Evolutionary conservation across 2,797 vertebrate genomes (phyloP), one percentile per base, ranked within the genome.

Genomic region (Gambelia wislizenii): DNA sequence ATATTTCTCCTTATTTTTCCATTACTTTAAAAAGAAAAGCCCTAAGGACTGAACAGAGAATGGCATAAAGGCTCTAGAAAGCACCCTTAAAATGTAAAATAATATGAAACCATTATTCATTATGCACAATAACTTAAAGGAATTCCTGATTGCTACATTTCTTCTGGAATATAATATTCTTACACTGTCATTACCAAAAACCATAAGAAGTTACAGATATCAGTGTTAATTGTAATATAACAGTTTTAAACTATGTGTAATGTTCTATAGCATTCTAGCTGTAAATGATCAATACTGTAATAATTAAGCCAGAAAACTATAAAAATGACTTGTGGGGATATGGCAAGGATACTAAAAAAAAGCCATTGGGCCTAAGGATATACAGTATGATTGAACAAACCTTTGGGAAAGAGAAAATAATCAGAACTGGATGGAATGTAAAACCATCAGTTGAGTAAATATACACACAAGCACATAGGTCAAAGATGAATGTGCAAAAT

Each of bases 221-320:
- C 64, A 33, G 13, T 67, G 30, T 33, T 67, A 67, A 2, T 67
- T 67, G 2, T 33, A 67, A 4, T 67, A 12, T 33, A 33, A 33
- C 64, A 33, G 9, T 67, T 67, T 30, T 30, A 61, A 85, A 90
- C 90, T 84, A 69, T 75, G 27, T 69, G 86, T 2, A 10, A 27
- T 33, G 56, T 42, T 84, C 27, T 85, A 76, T 67, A 49, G 74
- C 4, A 76, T 74, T 44, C 67, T 42, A 54, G 90, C 86, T 72
- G n/a, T 39, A 89, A 88, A 90, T 39, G 88, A 70, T 49, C 85
- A 90, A 86, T 0, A 86, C 83, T 90, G 91, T 79, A 90, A 84
- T 92, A 92, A 91, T 85, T 87, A 93, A 92, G 88, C 22, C n/a
- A 89, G 47, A 87, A 84, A 94, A 90, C 88, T 33, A 91, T 90